Base-by-base conservation (phyloP, 1,140 invertebrate genomes). In the Brevipalpus yothersi region DNA sequence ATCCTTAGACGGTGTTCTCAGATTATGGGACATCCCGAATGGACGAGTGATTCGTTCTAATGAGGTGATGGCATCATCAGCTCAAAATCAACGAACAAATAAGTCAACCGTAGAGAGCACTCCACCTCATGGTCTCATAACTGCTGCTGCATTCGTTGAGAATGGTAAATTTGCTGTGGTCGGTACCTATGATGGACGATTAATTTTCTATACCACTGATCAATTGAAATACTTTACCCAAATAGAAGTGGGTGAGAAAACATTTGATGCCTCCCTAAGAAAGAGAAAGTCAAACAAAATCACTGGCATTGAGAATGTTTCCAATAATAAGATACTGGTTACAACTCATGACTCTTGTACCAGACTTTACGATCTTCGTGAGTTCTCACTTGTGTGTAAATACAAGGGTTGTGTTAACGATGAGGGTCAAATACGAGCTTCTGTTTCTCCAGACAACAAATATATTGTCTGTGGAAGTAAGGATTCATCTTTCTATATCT, bases 281-380 rank as follows among this genome's bases (percentile, higher is more conserved):
- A 41, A 15, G 47, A 56, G n/a, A 41, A 47, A 12, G 17, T 39
- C 2, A 17, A 58, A 60, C 41, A 64, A 64, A 53, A 51, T 64
- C 1, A 64, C 63, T 13, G 63, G 63, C 13, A 63, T 64, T 55
- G 63, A 64, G 42, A 53, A 63, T 42, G 55, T 64, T 12, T 60
- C 65, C 40, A 63, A 65, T 11, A 64, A 56, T 10, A 64, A 64
- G 42, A 89, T 98, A 58, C 71, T 99, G 7, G 87, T 99, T 0
- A 97, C 94, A 0, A 96, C 92, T 0, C 98, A 98, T 71, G 94
- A 99, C 68, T 96, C 91, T 65, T 76, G 94, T 11, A 92, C 98
- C 59, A 78, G 94, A 41, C 75, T 98, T 0, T 98, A 98, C 72
- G 92, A 97, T 71, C 73, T 98, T n/a, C 72, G 90, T 54, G 93